These are phyloP conservation scores for Dryobates pubescens DNA, from an alignment of 2,797 vertebrate genomes.

Conservation along the genomic window DNA sequence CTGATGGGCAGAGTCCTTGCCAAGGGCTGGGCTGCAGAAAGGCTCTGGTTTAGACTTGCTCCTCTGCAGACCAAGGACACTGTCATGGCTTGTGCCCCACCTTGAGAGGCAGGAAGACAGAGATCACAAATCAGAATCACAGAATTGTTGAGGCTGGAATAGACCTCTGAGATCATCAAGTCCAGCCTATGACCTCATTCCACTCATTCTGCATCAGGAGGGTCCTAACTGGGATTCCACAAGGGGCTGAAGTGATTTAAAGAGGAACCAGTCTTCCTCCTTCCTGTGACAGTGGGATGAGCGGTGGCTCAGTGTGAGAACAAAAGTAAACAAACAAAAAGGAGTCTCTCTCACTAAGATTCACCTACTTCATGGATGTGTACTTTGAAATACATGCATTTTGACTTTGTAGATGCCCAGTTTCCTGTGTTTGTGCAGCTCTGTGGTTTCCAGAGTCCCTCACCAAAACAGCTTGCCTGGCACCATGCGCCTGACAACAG, in stretches of 20 bases:
- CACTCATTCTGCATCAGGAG: too few species aligned
- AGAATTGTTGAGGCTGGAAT: too few species aligned
- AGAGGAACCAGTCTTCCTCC: not conserved
- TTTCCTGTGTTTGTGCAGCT: not conserved
- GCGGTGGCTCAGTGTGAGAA: not conserved
- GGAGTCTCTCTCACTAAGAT: not conserved
- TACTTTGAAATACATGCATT: not conserved
- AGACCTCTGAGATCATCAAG: too few species aligned
- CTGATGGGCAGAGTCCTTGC: too few species aligned
- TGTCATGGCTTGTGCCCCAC: too few species aligned
- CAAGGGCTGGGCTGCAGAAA: too few species aligned
- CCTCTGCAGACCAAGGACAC: too few species aligned
- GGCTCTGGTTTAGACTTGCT: too few species aligned
- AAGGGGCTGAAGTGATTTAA: not conserved
- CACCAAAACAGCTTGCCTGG: not conserved
- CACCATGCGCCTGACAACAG: fast-evolving
- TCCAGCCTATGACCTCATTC: too few species aligned
- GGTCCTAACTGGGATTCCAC: not conserved
- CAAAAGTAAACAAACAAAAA: not conserved
- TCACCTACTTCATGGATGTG: too few species aligned
- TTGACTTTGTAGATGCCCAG: fast-evolving
- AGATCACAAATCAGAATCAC: too few species aligned
- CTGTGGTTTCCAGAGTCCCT: not conserved
- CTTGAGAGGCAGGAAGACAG: too few species aligned
- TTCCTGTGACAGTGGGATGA: not conserved